phyloP scores from a whole-genome alignment of 2,797 vertebrate genomes.

The Pantherophis vulpinus region DNA sequence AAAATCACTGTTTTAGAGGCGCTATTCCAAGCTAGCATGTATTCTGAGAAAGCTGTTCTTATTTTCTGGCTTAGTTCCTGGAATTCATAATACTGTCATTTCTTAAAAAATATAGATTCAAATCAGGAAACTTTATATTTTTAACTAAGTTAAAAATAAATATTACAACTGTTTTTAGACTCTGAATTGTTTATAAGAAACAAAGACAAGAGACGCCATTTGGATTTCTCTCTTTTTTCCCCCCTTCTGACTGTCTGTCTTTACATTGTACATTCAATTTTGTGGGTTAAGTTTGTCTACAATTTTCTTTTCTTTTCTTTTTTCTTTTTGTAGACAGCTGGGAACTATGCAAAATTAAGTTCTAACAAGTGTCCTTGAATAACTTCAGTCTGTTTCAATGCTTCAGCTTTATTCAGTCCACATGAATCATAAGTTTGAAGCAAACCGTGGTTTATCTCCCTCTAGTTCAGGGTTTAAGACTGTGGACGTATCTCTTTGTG shows the following conservation, averaged over 20 bases:
- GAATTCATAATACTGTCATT: conserved; percentile 31
- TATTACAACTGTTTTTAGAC: conserved; percentile 60
- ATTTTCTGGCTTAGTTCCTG: conserved; percentile 44
- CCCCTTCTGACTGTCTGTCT: conserved; percentile 35
- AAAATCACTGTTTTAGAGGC: conserved; percentile 50
- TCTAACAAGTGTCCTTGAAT: conserved; percentile 76
- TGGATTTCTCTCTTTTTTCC: conserved; percentile 44
- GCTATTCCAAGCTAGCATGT: conserved; percentile 41
- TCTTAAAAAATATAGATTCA: conserved; percentile 25
- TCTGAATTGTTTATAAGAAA: conserved; percentile 68
- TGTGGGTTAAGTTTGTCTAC: conserved; percentile 89
- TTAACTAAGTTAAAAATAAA: conserved; percentile 63
- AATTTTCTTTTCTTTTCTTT: conserved; percentile 77
- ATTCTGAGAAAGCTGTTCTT: conserved; percentile 21
- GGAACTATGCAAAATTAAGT: conserved; percentile 82
- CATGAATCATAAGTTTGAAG: conserved; percentile 96
- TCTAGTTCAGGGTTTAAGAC: conserved; percentile 94
- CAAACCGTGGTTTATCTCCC: conserved; percentile 95
- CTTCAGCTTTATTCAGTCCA: conserved; percentile 72
- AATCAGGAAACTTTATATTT: conserved; percentile 61
- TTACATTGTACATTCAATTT: conserved; percentile 84
- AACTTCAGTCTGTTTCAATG: conserved; percentile 68
- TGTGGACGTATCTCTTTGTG: conserved; percentile 85
- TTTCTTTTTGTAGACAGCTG: conserved; percentile 79
- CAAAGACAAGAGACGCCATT: conserved; percentile 69